Conservation (phyloP, 2,888 invertebrate genomes). For the Zootermopsis nevadensis region DNA sequence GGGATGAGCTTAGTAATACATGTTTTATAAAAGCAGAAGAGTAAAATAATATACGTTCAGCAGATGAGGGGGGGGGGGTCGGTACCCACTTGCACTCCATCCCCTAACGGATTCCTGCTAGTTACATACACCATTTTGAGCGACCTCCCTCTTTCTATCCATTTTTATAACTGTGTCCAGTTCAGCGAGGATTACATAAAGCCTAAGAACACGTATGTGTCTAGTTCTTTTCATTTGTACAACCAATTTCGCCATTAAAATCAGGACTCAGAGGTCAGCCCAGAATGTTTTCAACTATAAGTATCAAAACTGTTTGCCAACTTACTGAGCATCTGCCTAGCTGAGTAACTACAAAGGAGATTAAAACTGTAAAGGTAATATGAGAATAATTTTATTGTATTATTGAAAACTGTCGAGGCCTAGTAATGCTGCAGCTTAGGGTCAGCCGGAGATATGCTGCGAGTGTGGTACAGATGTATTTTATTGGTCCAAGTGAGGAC, state of each 20-base stretch:
- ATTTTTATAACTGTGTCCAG: conserved; percentile 6
- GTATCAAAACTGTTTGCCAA: no score
- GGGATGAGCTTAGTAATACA: conserved; percentile 18
- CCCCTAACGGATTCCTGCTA: background rate
- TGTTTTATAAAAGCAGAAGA: background rate
- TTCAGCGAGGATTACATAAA: background rate
- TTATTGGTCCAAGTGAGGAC: no score
- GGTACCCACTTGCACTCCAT: background rate
- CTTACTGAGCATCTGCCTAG: no score
- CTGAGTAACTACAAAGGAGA: no score
- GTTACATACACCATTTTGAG: background rate
- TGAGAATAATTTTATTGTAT: no score
- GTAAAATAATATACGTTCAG: background rate
- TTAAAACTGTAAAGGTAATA: no score
- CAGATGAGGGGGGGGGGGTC: background rate
- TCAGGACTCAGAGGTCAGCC: background rate
- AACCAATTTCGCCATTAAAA: no score
- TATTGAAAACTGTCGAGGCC: no score
- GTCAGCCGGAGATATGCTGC: no score
- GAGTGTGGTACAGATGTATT: no score
- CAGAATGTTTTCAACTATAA: background rate
- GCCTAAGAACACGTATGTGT: background rate
- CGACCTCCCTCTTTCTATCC: background rate
- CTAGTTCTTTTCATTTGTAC: background rate
- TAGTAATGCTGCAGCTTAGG: no score